Percentiles rank a stretch among this genome's conserved stretches.
These are phyloP conservation scores for Platichthys stellatus DNA, from an alignment of 2,113 vertebrate genomes.

Conservation along the genomic window DNA sequence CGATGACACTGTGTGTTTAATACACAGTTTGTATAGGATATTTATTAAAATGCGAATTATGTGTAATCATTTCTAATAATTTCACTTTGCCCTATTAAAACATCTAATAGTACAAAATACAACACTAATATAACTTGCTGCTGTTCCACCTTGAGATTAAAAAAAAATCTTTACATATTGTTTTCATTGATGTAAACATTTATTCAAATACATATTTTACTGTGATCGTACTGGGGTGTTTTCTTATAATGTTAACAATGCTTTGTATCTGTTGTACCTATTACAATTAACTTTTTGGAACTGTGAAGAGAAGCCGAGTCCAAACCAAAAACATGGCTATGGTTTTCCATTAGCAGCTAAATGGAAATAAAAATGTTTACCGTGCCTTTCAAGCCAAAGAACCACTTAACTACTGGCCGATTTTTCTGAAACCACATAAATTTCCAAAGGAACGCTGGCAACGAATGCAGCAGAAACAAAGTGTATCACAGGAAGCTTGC, in stretches of 20 bases:
- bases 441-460: slow-evolving; percentile 32
- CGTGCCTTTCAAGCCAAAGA: slow-evolving; percentile 46
- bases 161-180: too few species aligned
- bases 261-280: neutral
- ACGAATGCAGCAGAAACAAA: slow-evolving; percentile 24
- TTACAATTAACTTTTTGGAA: too few species aligned
- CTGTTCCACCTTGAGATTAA: too few species aligned
- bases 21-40: neutral
- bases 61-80: neutral
- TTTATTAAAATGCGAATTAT: too few species aligned
- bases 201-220: neutral
- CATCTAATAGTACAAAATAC: too few species aligned
- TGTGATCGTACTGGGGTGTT: neutral
- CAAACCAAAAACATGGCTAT: slow-evolving; percentile 13
- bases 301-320: neutral
- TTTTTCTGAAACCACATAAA: slow-evolving; percentile 42
- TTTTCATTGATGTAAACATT: neutral
- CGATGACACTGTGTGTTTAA: neutral
- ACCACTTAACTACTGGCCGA: slow-evolving; percentile 35
- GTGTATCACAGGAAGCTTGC: slow-evolving; percentile 40
- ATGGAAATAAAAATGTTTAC: slow-evolving; percentile 40
- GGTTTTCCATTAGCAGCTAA: slow-evolving; percentile 32
- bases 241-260: neutral
- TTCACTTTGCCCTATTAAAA: neutral
- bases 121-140: too few species aligned